Base-by-base conservation (phyloP, 2,113 vertebrate genomes). In the Gadus macrocephalus region DNA sequence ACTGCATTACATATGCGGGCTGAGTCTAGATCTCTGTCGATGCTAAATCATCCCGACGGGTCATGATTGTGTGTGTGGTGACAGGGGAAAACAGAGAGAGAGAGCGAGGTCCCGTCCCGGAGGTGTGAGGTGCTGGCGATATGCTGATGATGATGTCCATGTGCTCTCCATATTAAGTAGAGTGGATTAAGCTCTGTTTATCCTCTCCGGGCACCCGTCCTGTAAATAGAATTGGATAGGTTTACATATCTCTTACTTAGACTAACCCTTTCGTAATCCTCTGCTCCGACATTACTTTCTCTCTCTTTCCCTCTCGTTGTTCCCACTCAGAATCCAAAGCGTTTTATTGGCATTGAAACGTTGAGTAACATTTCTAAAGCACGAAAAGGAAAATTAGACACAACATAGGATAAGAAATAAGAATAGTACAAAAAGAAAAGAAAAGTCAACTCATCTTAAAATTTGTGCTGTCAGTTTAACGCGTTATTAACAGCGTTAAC, bases 131-230 rank as follows among this genome's bases (percentile, higher is more conserved):
- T 38, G 27, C 12, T 59, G 38, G 67, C 27, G 1, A 65, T 60
- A 65, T 42, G 16, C 42, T 81, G 76, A 77, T 58, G 59, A 49
- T 73, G 59, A 22, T 72, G 53, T 71, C 78, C 70, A 78, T 70
- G 64, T 71, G 72, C 68, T 58, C 61, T 38, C 27, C 15, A 64
- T 27, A 16, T 62, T 8, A 68, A 74, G 64, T 68, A 14, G 73
- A 67, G 1, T 49, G 73, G 76, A 83, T 83, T 80, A 74, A 71
- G 66, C 68, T 75, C 35, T 80, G 78, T 83, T 80, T 83, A 77
- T 83, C 72, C 69, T 77, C 72, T 77, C 72, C 0, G 22, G 70
- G 78, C 75, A 64, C 78, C 78, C 66, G 68, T 71, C 49, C 0
- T 73, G 42, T 80, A 78, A 83, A 80, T 72, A 80, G 38, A 58